A percentile compares a stretch with the other conserved stretches of the same genome.
These are phyloP conservation scores for Notamacropus eugenii DNA, from an alignment of 2,797 vertebrate genomes.

Conservation along the genomic window DNA sequence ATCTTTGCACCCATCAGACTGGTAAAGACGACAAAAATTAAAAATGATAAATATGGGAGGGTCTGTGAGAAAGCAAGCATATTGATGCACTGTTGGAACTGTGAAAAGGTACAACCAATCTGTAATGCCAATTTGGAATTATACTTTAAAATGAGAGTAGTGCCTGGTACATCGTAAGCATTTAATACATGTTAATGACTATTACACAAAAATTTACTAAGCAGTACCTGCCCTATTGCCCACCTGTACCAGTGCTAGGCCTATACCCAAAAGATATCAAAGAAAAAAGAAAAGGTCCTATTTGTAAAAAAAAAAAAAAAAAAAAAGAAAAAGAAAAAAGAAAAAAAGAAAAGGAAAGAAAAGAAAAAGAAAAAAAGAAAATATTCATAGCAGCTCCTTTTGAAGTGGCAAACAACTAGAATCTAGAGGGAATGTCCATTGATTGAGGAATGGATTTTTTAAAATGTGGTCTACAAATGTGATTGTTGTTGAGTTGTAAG, in stretches of 20 bases:
- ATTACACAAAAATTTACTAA: background rate
- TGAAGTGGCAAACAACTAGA: background rate
- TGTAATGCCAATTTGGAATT: background rate
- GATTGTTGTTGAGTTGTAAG: background rate
- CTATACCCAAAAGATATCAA: background rate
- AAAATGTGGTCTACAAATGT: background rate
- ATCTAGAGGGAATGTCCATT: background rate
- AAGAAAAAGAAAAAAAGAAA: background rate
- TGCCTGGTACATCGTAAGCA: background rate
- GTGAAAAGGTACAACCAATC: background rate
- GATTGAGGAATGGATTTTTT: background rate
- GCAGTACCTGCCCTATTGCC: background rate
- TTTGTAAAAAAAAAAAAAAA: background rate
- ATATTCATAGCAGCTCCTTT: background rate
- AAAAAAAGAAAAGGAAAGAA: background rate
- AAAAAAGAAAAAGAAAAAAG: background rate
- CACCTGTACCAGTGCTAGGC: background rate
- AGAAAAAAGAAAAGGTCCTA: background rate
- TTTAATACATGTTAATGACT: background rate
- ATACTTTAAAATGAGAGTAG: background rate
- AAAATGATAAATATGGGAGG: background rate
- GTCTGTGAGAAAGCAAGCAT: background rate
- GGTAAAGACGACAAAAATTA: background rate
- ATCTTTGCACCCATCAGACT: background rate
- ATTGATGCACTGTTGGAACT: background rate